Evolutionary conservation across 2,113 vertebrate genomes (phyloP).

Genomic region (Notarius lentiginosus): DNA sequence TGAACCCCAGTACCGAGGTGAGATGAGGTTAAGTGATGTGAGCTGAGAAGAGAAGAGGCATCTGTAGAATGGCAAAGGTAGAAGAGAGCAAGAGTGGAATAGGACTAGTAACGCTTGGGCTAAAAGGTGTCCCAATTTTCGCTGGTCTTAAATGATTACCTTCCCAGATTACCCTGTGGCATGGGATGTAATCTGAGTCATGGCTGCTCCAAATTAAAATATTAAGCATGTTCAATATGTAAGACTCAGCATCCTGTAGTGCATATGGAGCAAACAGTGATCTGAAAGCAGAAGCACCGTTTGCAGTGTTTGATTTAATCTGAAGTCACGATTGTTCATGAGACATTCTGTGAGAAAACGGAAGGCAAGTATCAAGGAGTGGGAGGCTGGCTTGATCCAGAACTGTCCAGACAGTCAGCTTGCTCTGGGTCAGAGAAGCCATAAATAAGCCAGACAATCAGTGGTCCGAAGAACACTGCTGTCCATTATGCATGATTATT

Average conservation of each 20-base stretch:
- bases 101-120: not conserved
- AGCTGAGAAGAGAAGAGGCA: not conserved
- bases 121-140: not conserved
- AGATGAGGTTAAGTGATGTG: not conserved
- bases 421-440: constrained; percentile 40
- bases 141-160: no score
- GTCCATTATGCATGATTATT: constrained; percentile 32
- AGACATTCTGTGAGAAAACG: not conserved
- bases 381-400: constrained; percentile 28
- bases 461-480: constrained; percentile 11
- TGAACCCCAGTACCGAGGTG: not conserved
- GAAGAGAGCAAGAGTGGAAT: not conserved
- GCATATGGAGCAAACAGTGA: not conserved
- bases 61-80: not conserved
- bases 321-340: not conserved
- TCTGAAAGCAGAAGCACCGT: not conserved
- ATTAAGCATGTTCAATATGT: not conserved
- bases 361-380: not conserved
- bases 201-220: not conserved
- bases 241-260: not conserved
- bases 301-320: not conserved
- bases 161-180: not conserved
- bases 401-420: constrained; percentile 51
- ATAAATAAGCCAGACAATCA: constrained; percentile 48
- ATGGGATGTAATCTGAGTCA: not conserved